Conservation (phyloP, 2,113 vertebrate genomes). For the Sclerurus mexicanus region DNA sequence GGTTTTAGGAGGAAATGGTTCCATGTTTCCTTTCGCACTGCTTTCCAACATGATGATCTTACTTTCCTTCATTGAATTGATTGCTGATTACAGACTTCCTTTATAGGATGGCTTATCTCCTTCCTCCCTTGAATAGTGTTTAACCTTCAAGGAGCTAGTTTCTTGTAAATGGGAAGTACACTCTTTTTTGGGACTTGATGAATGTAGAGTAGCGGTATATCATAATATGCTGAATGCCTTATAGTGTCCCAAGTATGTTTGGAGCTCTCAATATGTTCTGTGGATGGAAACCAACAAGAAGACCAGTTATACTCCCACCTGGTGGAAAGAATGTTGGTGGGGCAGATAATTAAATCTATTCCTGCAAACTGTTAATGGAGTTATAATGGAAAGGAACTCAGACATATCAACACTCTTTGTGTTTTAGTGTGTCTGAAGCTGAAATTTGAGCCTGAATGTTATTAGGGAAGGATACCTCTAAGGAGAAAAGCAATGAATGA, state of each 20-base stretch:
- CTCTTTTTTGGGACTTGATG: background rate
- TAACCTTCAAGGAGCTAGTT: background rate
- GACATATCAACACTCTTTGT: background rate
- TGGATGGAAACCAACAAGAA: background rate
- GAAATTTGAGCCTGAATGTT: background rate
- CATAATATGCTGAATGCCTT: background rate
- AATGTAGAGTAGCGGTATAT: background rate
- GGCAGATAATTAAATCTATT: background rate
- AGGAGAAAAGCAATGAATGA: background rate
- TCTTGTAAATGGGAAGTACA: background rate
- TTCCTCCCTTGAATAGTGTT: background rate
- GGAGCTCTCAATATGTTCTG: background rate
- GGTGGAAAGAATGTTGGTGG: background rate
- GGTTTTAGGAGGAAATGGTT: conserved; percentile 27
- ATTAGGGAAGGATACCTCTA: background rate
- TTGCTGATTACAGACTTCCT: conserved; percentile 20
- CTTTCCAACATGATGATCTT: conserved; percentile 30
- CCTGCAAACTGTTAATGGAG: background rate
- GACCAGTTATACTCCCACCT: background rate
- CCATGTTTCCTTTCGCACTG: conserved; percentile 5
- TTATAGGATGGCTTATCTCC: background rate
- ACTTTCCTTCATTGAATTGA: conserved; percentile 36
- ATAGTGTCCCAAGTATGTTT: background rate
- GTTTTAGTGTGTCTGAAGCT: background rate
- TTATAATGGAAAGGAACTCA: background rate